Conservation (phyloP, 2,797 vertebrate species). For the Rhinichthys osculus region DNA sequence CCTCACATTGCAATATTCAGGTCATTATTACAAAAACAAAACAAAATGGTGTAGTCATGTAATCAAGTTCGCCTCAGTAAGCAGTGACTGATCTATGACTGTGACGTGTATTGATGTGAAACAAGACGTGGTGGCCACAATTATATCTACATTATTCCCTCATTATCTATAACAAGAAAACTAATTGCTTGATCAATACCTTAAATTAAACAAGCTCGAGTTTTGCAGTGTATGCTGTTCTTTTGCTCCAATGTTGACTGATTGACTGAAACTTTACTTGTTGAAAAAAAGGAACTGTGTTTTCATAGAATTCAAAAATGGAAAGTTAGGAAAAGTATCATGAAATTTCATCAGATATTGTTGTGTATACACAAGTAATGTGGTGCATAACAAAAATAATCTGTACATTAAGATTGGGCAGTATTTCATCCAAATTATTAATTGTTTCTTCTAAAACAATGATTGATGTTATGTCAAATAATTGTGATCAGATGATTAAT, state of each 20-base stretch:
- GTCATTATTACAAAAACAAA: slow-evolving; percentile 22
- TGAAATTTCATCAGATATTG: background rate
- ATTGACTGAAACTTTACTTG: slow-evolving; percentile 15
- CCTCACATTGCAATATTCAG: slow-evolving; percentile 5
- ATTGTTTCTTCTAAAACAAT: too few relatives aligned
- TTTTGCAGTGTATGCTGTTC: slow-evolving; percentile 44
- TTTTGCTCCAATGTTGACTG: slow-evolving; percentile 39
- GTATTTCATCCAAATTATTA: background rate
- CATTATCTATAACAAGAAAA: slow-evolving; percentile 58
- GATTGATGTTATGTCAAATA: too few relatives aligned
- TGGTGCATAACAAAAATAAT: background rate
- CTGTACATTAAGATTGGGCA: background rate
- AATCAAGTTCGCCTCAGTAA: slow-evolving; percentile 23
- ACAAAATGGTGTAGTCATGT: slow-evolving; percentile 12
- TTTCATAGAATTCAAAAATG: background rate
- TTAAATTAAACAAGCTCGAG: slow-evolving; percentile 50
- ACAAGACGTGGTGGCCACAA: slow-evolving; percentile 43
- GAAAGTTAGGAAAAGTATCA: background rate
- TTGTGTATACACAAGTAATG: background rate
- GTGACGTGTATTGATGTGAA: slow-evolving; percentile 53
- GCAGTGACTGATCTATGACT: slow-evolving; percentile 39
- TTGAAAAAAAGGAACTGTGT: background rate
- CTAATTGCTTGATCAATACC: slow-evolving; percentile 55
- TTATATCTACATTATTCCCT: slow-evolving; percentile 57
- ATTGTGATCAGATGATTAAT: too few relatives aligned